Conservation (phyloP, 2,113 vertebrate species). For the Hiodon alosoides region DNA sequence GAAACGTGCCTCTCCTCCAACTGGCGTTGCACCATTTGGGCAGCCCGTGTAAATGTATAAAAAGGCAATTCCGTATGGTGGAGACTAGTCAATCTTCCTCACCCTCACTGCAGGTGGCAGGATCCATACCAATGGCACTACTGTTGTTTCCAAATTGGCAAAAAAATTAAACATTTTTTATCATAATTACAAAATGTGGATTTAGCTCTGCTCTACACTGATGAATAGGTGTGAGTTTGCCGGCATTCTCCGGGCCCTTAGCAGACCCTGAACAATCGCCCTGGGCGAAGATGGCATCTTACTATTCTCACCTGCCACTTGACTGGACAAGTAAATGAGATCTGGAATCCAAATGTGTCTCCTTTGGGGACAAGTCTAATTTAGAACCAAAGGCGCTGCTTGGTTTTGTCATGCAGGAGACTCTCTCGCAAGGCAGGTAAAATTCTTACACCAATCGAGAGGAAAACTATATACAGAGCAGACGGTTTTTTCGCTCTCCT, state of each 20-base stretch:
- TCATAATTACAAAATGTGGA: neutral
- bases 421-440: neutral
- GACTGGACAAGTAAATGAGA: conserved; percentile 35
- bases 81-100: too few species aligned
- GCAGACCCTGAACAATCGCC: conserved; percentile 7
- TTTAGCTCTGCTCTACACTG: conserved; percentile 4
- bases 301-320: conserved; percentile 33
- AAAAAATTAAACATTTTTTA: too few species aligned
- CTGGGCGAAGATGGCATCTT: conserved; percentile 34
- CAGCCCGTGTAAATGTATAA: too few species aligned
- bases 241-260: neutral
- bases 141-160: too few species aligned
- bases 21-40: too few species aligned
- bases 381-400: neutral
- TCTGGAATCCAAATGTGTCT: conserved; percentile 38
- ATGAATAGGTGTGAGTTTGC: neutral
- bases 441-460: conserved; percentile 8
- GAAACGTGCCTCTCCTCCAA: too few species aligned
- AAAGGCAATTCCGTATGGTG: too few species aligned
- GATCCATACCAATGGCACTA: too few species aligned
- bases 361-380: conserved; percentile 6
- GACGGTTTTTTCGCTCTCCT: conserved; percentile 5
- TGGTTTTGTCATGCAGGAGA: conserved; percentile 30
- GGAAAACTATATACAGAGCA: neutral
- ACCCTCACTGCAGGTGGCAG: too few species aligned